Base-by-base conservation (phyloP, 2,888 invertebrate species). In the Sinotaia quadrata region DNA sequence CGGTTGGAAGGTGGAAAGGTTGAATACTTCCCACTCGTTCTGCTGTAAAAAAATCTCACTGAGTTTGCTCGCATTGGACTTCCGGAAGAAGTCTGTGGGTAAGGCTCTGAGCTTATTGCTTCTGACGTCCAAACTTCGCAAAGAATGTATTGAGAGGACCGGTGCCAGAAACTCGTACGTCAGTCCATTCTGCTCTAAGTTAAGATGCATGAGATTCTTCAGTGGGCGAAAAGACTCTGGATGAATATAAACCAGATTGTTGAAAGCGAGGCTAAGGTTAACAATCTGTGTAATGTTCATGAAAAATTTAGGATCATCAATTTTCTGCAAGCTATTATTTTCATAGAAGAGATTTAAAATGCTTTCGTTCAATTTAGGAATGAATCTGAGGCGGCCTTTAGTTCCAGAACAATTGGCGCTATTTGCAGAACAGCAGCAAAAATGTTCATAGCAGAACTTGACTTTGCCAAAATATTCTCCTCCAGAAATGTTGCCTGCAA, bases 181-280 rank as follows among this genome's bases (percentile, higher is more conserved):
- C 15, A 15, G 21, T 1, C 54, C 10, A 4, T 1, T 8, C 33
- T 57, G 51, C 24, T 66, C 66, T 8, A 69, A 37, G 18, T 66
- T 52, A 2, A 69, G 60, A 5, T 69, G 54, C 33, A 49, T 8
- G 2, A 69, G 58, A 29, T 44, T 54, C 2, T 31, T 60, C 18
- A 69, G 60, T 4, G 36, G 44, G 4, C 4, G 12, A 56, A 69
- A 69, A 0, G 69, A 60, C 15, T 61, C 12, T 4, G 21, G 15
- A 15, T 65, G 66, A 12, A 69, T 47, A 2, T 41, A 47, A 8
- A 4, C 5, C 29, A 70, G 34, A n/a, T 18, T 27, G 49, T 67
- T 70, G 29, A 24, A 52, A 4, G 60, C 58, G 37, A 70, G 54
- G 36, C 67, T 67, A 4, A 70, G 12, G n/a, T 41, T 57, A 15